Evolutionary conservation across 1,140 invertebrate genomes (phyloP).

Genomic region (Caenorhabditis latens): DNA sequence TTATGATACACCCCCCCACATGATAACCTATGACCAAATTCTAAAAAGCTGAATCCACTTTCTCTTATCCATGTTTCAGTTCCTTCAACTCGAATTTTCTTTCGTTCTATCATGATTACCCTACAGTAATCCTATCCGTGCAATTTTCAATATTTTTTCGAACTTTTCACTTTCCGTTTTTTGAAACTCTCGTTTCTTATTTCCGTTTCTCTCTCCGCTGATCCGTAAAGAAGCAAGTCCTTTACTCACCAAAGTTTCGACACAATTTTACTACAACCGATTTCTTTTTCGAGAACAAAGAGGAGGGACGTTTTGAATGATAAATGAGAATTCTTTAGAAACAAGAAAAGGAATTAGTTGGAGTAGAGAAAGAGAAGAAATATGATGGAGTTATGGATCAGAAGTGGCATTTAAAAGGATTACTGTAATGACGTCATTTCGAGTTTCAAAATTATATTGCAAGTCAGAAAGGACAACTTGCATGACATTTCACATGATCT

Average conservation of each 20-base stretch:
- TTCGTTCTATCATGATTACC: too few species aligned
- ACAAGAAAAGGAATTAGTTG: conserved; percentile 2
- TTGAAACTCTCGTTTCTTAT: conserved; percentile 13
- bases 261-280: conserved; percentile 10
- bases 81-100: too few species aligned
- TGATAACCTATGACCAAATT: too few species aligned
- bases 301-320: conserved; percentile 25
- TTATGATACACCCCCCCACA: too few species aligned
- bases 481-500: neutral
- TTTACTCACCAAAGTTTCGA: neutral
- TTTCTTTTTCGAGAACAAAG: neutral
- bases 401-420: neutral
- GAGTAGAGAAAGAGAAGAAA: neutral
- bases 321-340: conserved; percentile 1
- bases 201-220: neutral
- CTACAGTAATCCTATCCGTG: too few species aligned
- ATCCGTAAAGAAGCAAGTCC: conserved; percentile 14
- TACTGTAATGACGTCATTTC: conserved; percentile 20
- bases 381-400: conserved; percentile 30
- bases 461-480: too few species aligned
- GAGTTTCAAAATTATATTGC: too few species aligned
- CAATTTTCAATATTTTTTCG: neutral
- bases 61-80: too few species aligned
- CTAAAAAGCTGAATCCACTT: too few species aligned
- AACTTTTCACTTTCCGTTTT: neutral